Evolutionary conservation across 2,113 vertebrate species (phyloP), one percentile per base, ranked within the genome.

Genomic region (Sapayoa aenigma): DNA sequence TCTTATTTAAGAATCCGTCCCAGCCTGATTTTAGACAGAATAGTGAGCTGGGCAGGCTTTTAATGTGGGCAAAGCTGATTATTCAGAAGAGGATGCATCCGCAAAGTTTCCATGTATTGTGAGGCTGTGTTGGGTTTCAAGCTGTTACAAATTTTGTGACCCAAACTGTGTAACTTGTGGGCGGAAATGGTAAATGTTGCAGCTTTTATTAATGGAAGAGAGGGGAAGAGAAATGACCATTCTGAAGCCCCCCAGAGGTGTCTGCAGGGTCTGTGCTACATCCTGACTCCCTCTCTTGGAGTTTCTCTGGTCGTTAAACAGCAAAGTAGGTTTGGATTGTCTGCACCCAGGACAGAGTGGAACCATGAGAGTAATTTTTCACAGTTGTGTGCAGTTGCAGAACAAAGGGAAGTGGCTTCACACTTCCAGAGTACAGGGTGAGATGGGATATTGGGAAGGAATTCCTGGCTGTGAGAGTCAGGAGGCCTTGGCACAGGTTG

Each of bases 401-500:
- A 17, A 41, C 20, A 47, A 12, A 11, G 8, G 30, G 4, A 14
- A 60, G 5, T 53, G 53, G 39, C 24, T 89, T 53, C 78, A 19
- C 46, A 12, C 0, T 67, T n/a, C 19, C 53, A 41, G 14, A 83
- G 30, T 21, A 25, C 21, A 55, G 63, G 6, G 8, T 1, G 2
- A 7, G 30, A 12, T 68, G 30, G 24, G 30, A 41, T 31, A 6
- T 18, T 60, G 71, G 39, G 21, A 22, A 53, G 41, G 24, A 75
- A 44, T 44, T 75, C 0, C 1, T 72, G 35, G 2, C 23, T 53
- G 9, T 3, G 24, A 60, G 33, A 2, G 14, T 25, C 20, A 7
- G 0, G 1, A 52, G n/a, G 13, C 3, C 6, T n/a, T 68, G n/a
- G 9, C 39, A 12, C 33, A 41, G 6, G 62, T 3, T 47, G 0